phyloP scores from a whole-genome alignment of 2,113 vertebrate genomes.

The Taxidea taxus region DNA sequence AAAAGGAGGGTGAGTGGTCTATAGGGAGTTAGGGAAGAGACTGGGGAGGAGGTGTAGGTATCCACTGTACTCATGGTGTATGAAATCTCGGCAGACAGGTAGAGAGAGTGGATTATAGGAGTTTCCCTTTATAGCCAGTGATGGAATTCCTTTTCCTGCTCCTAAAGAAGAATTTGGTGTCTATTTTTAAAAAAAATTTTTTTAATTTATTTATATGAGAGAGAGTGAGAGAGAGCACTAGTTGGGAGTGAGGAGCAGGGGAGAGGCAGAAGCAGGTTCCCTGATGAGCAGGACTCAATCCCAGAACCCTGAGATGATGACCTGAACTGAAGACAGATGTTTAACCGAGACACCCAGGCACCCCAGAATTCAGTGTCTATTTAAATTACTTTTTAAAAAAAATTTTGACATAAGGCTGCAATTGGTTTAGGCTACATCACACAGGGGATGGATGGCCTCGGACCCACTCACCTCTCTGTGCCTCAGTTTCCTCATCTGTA shows the following conservation, averaged over 20 bases:
- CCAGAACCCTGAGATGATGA: not conserved
- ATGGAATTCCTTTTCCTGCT: not conserved
- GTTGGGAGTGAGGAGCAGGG: not conserved
- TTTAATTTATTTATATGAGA: not conserved
- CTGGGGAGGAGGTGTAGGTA: not conserved
- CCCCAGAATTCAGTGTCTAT: not conserved
- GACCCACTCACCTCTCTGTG: not conserved
- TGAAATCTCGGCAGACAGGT: not conserved
- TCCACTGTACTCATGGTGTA: too few relatives aligned
- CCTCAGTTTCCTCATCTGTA: not conserved
- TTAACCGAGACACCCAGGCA: not conserved
- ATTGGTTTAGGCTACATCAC: not conserved
- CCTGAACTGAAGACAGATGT: not conserved
- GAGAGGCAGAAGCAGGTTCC: not conserved
- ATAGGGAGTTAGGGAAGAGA: not conserved
- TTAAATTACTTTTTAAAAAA: not conserved
- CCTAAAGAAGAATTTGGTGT: not conserved
- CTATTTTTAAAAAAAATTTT: not conserved
- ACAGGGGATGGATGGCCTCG: too few relatives aligned
- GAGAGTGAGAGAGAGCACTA: not conserved
- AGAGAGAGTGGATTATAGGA: not conserved
- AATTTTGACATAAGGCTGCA: not conserved
- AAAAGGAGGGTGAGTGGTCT: rapidly evolving
- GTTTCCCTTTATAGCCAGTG: not conserved
- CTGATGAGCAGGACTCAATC: not conserved